Conservation (phyloP, 2,113 vertebrate genomes). For the Porphyrio hochstetteri region DNA sequence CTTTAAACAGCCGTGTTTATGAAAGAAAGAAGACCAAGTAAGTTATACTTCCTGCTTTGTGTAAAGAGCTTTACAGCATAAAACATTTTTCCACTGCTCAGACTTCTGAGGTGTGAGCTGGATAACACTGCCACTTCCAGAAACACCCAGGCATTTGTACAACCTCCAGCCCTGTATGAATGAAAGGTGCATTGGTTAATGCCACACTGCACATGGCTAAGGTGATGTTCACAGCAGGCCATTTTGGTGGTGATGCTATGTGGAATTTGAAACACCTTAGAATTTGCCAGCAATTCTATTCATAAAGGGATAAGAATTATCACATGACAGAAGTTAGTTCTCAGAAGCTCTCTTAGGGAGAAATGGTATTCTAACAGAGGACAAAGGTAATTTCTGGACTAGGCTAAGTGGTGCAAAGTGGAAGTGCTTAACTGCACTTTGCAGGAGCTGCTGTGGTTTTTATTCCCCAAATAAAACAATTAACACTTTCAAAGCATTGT, state of each 20-base stretch:
- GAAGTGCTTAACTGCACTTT: neutral
- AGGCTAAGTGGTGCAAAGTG: neutral
- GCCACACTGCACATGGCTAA: accelerated
- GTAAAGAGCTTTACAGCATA: neutral
- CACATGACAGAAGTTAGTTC: neutral
- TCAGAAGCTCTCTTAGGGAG: neutral
- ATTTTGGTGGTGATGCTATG: neutral
- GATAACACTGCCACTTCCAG: neutral
- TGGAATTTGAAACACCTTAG: neutral
- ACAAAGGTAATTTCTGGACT: neutral
- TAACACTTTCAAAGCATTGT: neutral
- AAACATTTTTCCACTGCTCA: neutral
- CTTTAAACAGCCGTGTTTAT: neutral
- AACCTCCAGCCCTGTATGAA: neutral
- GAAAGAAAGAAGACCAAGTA: neutral
- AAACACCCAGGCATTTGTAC: neutral
- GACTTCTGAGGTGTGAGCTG: neutral
- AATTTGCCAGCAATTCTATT: neutral
- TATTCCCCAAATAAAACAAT: neutral
- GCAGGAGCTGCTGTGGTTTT: neutral
- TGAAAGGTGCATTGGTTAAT: neutral
- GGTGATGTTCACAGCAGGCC: neutral
- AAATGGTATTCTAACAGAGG: neutral
- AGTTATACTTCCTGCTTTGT: neutral
- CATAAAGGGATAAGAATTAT: neutral